phyloP scores from a whole-genome alignment of 2,113 vertebrate species.

The Struthio camelus region DNA sequence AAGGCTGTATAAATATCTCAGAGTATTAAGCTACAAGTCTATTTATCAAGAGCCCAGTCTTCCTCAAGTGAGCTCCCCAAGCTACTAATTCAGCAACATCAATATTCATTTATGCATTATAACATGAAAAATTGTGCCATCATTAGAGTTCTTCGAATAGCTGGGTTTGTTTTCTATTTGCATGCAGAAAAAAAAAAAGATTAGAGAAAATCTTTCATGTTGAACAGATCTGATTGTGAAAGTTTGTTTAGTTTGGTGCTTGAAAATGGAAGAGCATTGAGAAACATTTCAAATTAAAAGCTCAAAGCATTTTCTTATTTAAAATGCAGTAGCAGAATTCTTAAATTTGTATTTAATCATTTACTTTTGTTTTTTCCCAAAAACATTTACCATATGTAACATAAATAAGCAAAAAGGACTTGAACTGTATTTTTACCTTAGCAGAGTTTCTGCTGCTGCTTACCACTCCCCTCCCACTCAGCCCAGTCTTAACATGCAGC shows the following conservation, averaged over 20 bases:
- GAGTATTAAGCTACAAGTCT: not conserved
- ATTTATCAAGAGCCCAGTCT: not conserved
- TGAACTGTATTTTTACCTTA: not conserved
- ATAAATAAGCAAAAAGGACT: not conserved
- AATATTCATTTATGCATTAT: not conserved
- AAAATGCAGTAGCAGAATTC: not conserved
- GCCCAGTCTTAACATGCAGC: not conserved
- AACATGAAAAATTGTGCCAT: not conserved
- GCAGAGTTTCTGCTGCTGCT: not conserved
- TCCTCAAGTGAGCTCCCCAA: not conserved
- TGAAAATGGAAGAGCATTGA: not conserved
- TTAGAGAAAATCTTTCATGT: not conserved
- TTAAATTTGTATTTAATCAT: not conserved
- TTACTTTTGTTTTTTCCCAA: not conserved
- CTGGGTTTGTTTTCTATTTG: not conserved
- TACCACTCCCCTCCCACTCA: not conserved
- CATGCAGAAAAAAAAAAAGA: not conserved
- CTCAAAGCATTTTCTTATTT: not conserved
- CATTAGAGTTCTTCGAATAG: not conserved
- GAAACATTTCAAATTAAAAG: not conserved
- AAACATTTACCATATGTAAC: not conserved
- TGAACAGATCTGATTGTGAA: not conserved
- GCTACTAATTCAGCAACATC: not conserved
- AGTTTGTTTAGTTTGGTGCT: not conserved
- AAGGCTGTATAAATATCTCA: not conserved